A percentile compares a stretch with the other conserved stretches of the same genome.
Evolutionary conservation across 2,888 invertebrate species (phyloP).

Genomic region (Nomada ruficornis): DNA sequence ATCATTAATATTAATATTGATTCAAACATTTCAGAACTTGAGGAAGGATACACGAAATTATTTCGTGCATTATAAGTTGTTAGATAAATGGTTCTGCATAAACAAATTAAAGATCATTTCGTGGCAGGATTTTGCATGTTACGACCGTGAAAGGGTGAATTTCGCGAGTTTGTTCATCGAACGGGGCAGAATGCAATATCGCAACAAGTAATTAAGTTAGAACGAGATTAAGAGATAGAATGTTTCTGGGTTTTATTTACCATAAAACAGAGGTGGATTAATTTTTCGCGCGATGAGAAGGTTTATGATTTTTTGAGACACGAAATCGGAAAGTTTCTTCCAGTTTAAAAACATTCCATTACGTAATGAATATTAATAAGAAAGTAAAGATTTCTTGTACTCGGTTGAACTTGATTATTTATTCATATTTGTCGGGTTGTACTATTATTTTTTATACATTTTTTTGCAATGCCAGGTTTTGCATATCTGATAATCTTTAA

Average conservation of each 20-base stretch:
- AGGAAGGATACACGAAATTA: too few relatives aligned
- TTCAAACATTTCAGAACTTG: too few relatives aligned
- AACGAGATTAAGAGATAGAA: slow-evolving; percentile 64
- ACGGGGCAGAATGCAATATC: slow-evolving; percentile 47
- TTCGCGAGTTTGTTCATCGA: slow-evolving; percentile 33
- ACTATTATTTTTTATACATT: neutral
- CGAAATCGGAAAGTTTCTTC: slow-evolving; percentile 51
- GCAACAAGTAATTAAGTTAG: slow-evolving; percentile 63
- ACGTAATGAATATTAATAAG: slow-evolving; percentile 22
- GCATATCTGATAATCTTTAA: too few relatives aligned
- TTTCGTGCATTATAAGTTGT: too few relatives aligned
- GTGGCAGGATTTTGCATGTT: neutral
- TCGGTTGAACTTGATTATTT: too few relatives aligned
- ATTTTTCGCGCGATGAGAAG: slow-evolving; percentile 46
- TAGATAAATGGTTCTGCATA: neutral
- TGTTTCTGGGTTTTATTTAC: slow-evolving; percentile 63
- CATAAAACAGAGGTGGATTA: slow-evolving; percentile 63
- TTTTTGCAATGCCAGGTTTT: slow-evolving; percentile 2
- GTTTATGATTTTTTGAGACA: slow-evolving; percentile 57
- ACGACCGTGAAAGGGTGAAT: slow-evolving; percentile 24
- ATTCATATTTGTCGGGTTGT: too few relatives aligned
- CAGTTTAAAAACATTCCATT: slow-evolving; percentile 42
- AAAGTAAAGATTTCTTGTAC: neutral
- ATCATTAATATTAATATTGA: too few relatives aligned
- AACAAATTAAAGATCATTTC: slow-evolving; percentile 8